Conservation (phyloP, 1,140 invertebrate species). For the Aphaenogaster rudis region DNA sequence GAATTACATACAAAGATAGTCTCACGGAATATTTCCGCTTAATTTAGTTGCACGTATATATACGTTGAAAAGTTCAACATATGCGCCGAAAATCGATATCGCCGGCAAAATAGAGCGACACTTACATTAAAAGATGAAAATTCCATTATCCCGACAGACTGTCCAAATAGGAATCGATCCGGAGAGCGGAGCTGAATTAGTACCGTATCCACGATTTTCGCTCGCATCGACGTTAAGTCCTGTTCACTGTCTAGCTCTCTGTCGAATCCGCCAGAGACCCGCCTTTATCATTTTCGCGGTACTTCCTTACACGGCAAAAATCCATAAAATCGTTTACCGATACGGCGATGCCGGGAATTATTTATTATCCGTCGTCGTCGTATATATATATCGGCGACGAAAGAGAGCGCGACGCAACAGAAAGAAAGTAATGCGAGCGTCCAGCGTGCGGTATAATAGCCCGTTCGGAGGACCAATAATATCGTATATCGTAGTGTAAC, state of each 20-base stretch:
- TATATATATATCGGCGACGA: neutral
- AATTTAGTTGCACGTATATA: constrained; percentile 26
- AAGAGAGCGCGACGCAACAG: constrained; percentile 36
- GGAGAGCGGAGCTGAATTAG: neutral
- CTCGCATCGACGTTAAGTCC: neutral
- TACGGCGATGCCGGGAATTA: constrained; percentile 14
- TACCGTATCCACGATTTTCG: neutral
- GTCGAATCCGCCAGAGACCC: neutral
- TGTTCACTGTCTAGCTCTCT: neutral
- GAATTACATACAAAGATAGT: constrained; percentile 32
- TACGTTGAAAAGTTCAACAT: neutral
- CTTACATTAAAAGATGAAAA: constrained; percentile 46
- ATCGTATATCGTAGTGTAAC: constrained; percentile 18
- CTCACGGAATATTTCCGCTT: constrained; percentile 43
- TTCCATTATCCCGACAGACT: constrained; percentile 31
- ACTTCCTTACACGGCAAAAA: constrained; percentile 21
- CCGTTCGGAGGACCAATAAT: constrained; percentile 21
- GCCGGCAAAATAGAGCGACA: constrained; percentile 35
- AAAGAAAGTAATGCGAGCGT: neutral
- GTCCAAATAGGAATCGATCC: constrained; percentile 23
- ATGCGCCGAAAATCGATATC: constrained; percentile 11
- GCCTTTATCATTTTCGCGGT: constrained; percentile 15
- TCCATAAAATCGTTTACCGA: constrained; percentile 47
- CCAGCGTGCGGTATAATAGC: neutral
- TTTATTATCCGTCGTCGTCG: constrained; percentile 2